phyloP scores from a whole-genome alignment of 2,797 vertebrate genomes.

The Gallirallus australis region DNA sequence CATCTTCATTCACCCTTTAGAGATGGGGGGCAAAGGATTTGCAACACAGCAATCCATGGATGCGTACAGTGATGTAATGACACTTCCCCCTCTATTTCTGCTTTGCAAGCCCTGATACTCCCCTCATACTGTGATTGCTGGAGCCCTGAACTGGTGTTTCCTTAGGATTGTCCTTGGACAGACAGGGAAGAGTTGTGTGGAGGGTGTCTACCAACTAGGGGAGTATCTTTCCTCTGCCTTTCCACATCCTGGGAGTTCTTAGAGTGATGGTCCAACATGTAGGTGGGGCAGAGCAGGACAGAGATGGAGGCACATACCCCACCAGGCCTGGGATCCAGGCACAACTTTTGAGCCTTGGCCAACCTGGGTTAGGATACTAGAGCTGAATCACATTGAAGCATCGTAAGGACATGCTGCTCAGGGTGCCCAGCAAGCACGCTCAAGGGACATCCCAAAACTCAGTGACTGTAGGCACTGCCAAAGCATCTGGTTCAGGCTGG shows the following conservation, averaged over 20 bases:
- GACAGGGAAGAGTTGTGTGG: neutral
- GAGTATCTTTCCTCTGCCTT: neutral
- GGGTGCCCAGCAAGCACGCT: accelerated
- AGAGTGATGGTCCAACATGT: accelerated
- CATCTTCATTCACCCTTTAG: neutral
- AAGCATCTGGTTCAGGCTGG: neutral
- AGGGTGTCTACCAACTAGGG: neutral
- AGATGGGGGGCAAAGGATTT: neutral
- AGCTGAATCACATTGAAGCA: neutral
- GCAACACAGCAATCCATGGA: neutral
- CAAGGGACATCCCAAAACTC: neutral
- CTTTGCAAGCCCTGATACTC: neutral
- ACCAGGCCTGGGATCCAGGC: neutral
- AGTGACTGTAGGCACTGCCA: neutral
- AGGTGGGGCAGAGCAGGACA: neutral
- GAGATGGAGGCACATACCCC: neutral
- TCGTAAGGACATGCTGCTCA: neutral
- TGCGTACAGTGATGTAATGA: neutral
- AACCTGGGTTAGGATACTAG: neutral
- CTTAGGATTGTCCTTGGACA: neutral
- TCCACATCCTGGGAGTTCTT: neutral
- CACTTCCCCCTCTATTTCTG: neutral
- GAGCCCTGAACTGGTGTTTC: neutral
- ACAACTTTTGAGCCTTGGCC: neutral
- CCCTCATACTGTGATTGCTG: neutral